A percentile compares a stretch with the other conserved stretches of the same genome.
Evolutionary conservation across 2,113 vertebrate genomes (phyloP).

Genomic region (Lathamus discolor): DNA sequence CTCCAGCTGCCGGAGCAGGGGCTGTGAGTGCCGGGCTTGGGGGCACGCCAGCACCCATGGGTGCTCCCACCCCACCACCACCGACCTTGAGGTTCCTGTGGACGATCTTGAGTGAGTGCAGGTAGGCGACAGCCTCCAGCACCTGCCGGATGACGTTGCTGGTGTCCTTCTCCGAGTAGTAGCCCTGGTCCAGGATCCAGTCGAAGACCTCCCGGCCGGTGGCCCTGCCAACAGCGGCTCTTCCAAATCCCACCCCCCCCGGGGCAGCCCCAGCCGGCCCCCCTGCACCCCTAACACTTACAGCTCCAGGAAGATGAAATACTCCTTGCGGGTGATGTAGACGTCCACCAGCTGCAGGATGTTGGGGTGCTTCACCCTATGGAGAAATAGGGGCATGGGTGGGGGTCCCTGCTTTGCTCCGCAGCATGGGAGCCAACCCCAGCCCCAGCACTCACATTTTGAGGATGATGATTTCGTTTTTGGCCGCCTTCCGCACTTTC

Average conservation of each 20-base stretch:
- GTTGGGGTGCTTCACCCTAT: constrained; percentile 96
- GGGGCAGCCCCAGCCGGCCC: not conserved
- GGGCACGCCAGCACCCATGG: not conserved
- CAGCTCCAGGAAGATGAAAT: constrained; percentile 98
- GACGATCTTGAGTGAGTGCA: constrained; percentile 94
- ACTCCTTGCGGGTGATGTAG: constrained; percentile 96
- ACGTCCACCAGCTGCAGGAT: constrained; percentile 96
- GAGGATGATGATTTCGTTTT: constrained; percentile 96
- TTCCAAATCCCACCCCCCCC: accelerated
- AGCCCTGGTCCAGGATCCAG: constrained; percentile 99
- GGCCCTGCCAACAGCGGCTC: constrained; percentile 76
- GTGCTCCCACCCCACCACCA: not conserved
- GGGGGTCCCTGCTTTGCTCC: not conserved
- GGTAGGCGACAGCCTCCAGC: constrained; percentile 94
- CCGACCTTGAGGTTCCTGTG: constrained; percentile 97
- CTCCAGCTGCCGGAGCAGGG: constrained; percentile 80
- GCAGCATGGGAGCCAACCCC: accelerated
- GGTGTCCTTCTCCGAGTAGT: constrained; percentile 96
- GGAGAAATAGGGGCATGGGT: not conserved
- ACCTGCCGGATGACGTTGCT: constrained; percentile 98
- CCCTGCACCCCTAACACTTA: constrained; percentile 72
- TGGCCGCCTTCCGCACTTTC: constrained; percentile 96
- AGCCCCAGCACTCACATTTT: constrained; percentile 86
- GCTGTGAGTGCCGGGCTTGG: not conserved
- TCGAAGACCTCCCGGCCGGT: constrained; percentile 98